These are phyloP conservation scores for Tuta absoluta DNA, from an alignment of 2,888 invertebrate species.

Conservation along the genomic window DNA sequence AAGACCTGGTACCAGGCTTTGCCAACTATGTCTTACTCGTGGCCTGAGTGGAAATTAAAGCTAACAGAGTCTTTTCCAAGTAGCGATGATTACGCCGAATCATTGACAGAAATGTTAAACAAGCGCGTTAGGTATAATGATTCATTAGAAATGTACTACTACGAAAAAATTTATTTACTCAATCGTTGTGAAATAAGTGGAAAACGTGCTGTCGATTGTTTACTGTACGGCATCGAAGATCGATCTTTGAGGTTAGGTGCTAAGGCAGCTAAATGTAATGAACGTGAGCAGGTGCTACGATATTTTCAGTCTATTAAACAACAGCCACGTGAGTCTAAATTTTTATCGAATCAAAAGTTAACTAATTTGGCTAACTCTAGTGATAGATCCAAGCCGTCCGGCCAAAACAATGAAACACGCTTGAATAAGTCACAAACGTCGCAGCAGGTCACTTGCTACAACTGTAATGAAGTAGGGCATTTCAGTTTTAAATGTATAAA, in stretches of 20 bases:
- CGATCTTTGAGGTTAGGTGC: slow-evolving; percentile 30
- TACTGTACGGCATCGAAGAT: slow-evolving; percentile 29
- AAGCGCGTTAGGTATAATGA: slow-evolving; percentile 28
- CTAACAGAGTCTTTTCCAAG: slow-evolving; percentile 33
- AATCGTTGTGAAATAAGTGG: slow-evolving; percentile 31
- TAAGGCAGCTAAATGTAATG: slow-evolving; percentile 27
- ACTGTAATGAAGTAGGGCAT: slow-evolving; percentile 27
- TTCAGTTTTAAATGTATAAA: slow-evolving; percentile 25
- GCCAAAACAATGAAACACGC: not conserved
- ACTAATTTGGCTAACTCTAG: not conserved
- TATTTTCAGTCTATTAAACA: not conserved
- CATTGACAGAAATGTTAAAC: slow-evolving; percentile 32
- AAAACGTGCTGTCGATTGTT: slow-evolving; percentile 31
- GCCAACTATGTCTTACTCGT: slow-evolving; percentile 28
- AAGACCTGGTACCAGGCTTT: slow-evolving; percentile 32
- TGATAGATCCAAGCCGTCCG: not conserved
- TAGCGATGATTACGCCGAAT: slow-evolving; percentile 32
- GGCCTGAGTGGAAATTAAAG: slow-evolving; percentile 33
- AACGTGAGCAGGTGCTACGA: slow-evolving; percentile 11
- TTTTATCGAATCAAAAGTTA: not conserved
- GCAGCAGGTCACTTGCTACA: slow-evolving; percentile 2
- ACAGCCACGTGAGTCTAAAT: not conserved
- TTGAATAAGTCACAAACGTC: not conserved
- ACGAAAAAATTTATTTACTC: slow-evolving; percentile 26
- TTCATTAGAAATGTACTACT: slow-evolving; percentile 31